Evolutionary conservation across 2,888 invertebrate species (phyloP), one percentile per base, ranked within the genome.

Genomic region (Leptarthrus brevirostris): DNA sequence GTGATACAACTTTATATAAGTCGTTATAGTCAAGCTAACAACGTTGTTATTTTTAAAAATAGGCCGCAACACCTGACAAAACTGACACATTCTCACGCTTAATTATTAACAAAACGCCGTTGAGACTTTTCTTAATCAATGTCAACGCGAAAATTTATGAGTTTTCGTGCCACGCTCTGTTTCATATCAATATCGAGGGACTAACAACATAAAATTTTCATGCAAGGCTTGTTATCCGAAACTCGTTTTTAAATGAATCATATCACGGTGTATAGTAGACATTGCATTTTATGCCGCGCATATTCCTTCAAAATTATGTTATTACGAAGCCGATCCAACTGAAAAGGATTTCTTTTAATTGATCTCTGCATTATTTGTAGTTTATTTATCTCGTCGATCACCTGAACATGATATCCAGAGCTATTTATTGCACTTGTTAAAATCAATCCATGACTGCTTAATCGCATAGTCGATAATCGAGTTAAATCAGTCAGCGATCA

Each of bases 121-220:
- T 56, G 56, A 74, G 69, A 69, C 53, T 56, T 74, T 56, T 34
- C 71, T 58, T 52, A 74, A 74, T 74, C 61, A 74, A 71, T 61
- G 74, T 74, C 58, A 74, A 71, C 58, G 16, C 22, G 36, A 49
- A 71, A 71, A 74, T 61, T 70, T 71, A 74, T 74, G 30, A 30
- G 16, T 30, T 61, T 73, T 30, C 73, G 73, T 73, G 66, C 54
- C 66, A 36, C 20, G 53, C 12, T 73, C 73, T 54, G 44, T 64
- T 73, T 73, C 44, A 66, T 22, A 22, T 20, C 52, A 40, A 40
- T 52, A 52, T 52, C 52, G 5, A 47, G 5, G n/a, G 47, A n/a
- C 47, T n/a, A 3, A 16, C 47, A 52, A 52, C 52, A 18, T 52
- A 20, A 18, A 52, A 52, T 52, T 14, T 18, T 52, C 52, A 52